These are phyloP conservation scores for Drosophila sordidapex DNA, from an alignment of 2,888 invertebrate species.

Conservation along the genomic window DNA sequence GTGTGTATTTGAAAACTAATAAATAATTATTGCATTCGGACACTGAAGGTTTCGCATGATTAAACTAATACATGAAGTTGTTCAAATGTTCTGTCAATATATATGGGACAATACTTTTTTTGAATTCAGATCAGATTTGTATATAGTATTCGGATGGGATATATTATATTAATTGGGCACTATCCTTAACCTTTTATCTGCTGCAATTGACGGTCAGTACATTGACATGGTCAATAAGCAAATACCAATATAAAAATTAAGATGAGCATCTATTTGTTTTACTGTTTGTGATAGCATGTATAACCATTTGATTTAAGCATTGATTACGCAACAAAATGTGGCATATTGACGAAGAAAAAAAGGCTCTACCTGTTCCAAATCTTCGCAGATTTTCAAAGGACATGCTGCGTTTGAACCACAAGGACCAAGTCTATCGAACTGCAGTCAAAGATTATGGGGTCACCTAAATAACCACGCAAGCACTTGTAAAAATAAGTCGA, in stretches of 20 bases:
- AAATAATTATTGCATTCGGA: conserved; percentile 40
- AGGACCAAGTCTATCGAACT: not conserved
- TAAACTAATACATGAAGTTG: not conserved
- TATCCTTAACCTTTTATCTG: not conserved
- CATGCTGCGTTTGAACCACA: not conserved
- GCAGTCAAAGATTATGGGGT: not conserved
- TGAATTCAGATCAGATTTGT: not conserved
- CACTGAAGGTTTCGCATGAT: conserved; percentile 29
- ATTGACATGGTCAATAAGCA: not conserved
- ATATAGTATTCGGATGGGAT: not conserved
- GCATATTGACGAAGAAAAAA: not conserved
- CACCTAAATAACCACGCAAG: not conserved
- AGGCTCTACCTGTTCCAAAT: not conserved
- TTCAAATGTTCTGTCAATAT: not conserved
- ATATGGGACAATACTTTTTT: not conserved
- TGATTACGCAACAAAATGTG: not conserved
- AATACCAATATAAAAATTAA: not conserved
- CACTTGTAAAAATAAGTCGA: too few relatives aligned
- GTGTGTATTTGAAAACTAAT: conserved; percentile 47
- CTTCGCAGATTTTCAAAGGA: not conserved
- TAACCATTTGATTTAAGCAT: not conserved
- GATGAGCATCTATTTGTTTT: not conserved
- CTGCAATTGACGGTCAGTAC: too few relatives aligned
- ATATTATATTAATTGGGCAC: not conserved
- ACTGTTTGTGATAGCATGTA: not conserved